Evolutionary conservation across 37 sponge, comb jelly and placozoan species (phyloP).

Genomic region (Eunapius fragilis): DNA sequence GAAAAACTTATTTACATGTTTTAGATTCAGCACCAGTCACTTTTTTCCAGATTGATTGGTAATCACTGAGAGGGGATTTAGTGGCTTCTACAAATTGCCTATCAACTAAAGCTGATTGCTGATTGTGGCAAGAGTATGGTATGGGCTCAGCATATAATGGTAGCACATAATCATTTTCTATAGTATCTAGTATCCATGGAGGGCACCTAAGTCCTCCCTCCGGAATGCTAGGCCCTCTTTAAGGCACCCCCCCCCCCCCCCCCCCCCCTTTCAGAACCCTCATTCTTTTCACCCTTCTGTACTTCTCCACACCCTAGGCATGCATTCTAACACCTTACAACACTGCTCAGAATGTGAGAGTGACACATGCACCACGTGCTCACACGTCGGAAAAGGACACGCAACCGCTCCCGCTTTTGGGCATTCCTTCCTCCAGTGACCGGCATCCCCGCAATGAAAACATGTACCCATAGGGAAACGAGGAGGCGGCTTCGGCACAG

Average conservation of each 20-base stretch:
- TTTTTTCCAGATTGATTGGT: constrained; percentile 9
- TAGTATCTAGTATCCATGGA: background rate
- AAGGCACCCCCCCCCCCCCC: too few relatives aligned
- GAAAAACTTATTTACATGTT: constrained; percentile 10
- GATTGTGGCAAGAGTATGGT: background rate
- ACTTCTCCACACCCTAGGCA: background rate
- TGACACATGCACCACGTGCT: background rate
- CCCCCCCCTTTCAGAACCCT: background rate
- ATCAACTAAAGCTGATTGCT: background rate
- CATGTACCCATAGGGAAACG: background rate
- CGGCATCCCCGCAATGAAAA: background rate
- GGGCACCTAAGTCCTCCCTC: background rate
- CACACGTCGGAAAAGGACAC: background rate
- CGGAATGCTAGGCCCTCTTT: background rate
- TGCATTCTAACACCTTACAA: background rate
- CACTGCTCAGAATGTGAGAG: background rate
- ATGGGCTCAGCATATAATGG: constrained; percentile 6
- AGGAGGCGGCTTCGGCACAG: background rate
- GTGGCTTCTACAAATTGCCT: constrained; percentile 5
- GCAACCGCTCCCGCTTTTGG: background rate
- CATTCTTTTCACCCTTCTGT: background rate
- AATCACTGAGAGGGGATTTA: constrained; percentile 35
- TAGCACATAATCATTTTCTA: constrained; percentile 12
- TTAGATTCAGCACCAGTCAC: constrained; percentile 28
- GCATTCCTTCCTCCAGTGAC: background rate